Conservation (phyloP, 1,140 invertebrate genomes). For the Drosophila pachea region DNA sequence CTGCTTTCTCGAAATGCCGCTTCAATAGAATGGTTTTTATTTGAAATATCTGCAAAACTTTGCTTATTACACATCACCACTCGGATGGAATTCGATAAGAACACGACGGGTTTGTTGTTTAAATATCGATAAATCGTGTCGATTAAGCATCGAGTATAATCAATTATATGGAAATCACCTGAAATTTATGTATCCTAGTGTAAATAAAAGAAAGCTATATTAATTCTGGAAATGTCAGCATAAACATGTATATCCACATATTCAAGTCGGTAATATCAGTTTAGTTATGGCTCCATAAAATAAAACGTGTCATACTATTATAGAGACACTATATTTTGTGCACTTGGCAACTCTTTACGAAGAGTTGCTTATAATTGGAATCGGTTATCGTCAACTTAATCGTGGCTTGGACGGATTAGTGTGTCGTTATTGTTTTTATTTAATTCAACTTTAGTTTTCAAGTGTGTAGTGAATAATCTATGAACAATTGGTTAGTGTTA, state of each 20-base stretch:
- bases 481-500: constrained; percentile 16
- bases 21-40: constrained; percentile 16
- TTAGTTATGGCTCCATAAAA: neutral
- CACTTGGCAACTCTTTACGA: constrained; percentile 6
- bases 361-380: constrained; percentile 7
- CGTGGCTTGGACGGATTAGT: constrained; percentile 47
- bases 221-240: no score
- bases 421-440: constrained; percentile 62
- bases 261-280: no score
- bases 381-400: constrained; percentile 32
- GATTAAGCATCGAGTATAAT: constrained; percentile 6
- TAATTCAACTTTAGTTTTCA: constrained; percentile 46
- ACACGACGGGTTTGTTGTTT: constrained; percentile 5
- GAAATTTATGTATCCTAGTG: no score
- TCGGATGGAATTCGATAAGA: constrained; percentile 23
- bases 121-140: constrained; percentile 15
- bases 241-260: no score
- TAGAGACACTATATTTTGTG: neutral
- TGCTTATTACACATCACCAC: constrained; percentile 50
- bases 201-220: no score
- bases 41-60: constrained; percentile 45
- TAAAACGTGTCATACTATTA: constrained; percentile 10
- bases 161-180: no score
- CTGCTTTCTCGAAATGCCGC: constrained; percentile 4
- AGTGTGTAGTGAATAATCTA: constrained; percentile 24